phyloP scores from a whole-genome alignment of 2,888 invertebrate species.

The Nymphalis polychloros region DNA sequence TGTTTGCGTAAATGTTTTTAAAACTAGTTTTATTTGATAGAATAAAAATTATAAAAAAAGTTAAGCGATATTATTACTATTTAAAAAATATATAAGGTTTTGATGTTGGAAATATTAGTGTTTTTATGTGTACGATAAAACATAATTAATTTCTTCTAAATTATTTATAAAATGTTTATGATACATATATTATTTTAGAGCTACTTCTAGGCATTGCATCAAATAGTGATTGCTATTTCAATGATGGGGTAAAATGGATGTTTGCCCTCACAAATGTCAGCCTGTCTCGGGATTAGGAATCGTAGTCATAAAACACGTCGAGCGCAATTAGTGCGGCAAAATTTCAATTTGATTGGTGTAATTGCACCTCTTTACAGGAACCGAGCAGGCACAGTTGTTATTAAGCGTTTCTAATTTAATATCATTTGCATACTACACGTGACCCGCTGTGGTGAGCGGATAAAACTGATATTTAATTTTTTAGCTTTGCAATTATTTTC shows the following conservation, averaged over 20 bases:
- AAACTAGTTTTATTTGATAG: conserved; percentile 1
- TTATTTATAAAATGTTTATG: too few relatives aligned
- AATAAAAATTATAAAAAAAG: background rate
- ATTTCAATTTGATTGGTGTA: conserved; percentile 81
- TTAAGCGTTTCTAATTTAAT: conserved; percentile 81
- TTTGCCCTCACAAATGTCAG: conserved; percentile 49
- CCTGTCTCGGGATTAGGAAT: conserved; percentile 53
- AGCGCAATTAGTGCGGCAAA: conserved; percentile 76
- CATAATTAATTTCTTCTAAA: too few relatives aligned
- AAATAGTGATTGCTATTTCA: conserved; percentile 11
- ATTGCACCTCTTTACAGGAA: conserved; percentile 78
- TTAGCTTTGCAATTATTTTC: background rate
- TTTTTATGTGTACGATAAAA: too few relatives aligned
- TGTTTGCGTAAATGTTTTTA: conserved; percentile 20
- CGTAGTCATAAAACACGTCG: conserved; percentile 68
- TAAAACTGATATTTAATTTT: conserved; percentile 19
- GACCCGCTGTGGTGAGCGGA: conserved; percentile 53
- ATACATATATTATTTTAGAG: background rate
- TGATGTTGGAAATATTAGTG: too few relatives aligned
- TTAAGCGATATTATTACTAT: too few relatives aligned
- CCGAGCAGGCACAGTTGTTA: conserved; percentile 76
- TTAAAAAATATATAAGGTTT: too few relatives aligned
- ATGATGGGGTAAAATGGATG: conserved; percentile 32
- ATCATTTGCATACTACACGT: conserved; percentile 79
- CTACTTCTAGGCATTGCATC: background rate